phyloP scores from a whole-genome alignment of 2,113 vertebrate genomes.

The Syngnathus typhle region DNA sequence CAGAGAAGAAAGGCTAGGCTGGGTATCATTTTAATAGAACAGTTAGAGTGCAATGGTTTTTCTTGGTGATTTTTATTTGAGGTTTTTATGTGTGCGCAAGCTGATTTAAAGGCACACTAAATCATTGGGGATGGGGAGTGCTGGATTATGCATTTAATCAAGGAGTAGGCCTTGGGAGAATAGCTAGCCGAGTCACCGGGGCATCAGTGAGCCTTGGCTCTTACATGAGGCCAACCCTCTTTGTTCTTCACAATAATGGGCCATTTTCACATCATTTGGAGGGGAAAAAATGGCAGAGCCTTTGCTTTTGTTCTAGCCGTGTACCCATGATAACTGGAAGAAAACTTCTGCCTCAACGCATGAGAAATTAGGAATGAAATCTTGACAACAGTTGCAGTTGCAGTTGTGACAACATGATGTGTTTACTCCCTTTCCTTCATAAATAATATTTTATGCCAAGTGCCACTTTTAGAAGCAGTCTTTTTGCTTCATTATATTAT shows the following conservation, averaged over 20 bases:
- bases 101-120: conserved; percentile 83
- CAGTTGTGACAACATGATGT: too few species aligned
- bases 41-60: conserved; percentile 83
- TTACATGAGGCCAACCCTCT: conserved; percentile 57
- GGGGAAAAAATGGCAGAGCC: conserved; percentile 27
- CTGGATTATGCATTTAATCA: conserved; percentile 85
- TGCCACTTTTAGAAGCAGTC: background rate
- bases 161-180: conserved; percentile 75
- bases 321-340: conserved; percentile 30
- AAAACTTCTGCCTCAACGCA: background rate
- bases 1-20: conserved; percentile 76
- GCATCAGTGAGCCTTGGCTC: conserved; percentile 62
- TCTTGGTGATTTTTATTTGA: conserved; percentile 85
- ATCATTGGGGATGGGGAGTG: conserved; percentile 77
- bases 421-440: background rate
- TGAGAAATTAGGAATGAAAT: background rate
- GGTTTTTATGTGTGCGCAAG: conserved; percentile 81
- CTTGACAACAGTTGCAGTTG: background rate
- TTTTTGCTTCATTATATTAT: background rate
- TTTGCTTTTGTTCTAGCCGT: conserved; percentile 28
- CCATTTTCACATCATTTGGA: conserved; percentile 62
- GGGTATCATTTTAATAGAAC: conserved; percentile 85
- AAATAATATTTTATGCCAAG: background rate
- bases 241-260: conserved; percentile 60
- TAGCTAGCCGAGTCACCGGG: conserved; percentile 67